Conservation (phyloP, 2,888 invertebrate genomes). For the Nematopogon swammerdamellus region DNA sequence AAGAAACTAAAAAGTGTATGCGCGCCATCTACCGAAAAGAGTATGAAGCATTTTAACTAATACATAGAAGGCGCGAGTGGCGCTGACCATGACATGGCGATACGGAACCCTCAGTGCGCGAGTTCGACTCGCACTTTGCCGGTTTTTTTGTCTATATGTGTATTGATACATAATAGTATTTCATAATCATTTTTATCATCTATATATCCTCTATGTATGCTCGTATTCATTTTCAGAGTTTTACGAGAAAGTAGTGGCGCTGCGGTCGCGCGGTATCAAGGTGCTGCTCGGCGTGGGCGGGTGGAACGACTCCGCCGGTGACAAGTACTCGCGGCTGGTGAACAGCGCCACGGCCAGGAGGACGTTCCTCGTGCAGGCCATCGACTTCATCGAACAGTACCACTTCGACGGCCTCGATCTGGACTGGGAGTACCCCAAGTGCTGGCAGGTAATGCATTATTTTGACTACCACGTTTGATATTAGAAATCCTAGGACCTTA, state of each 20-base stretch:
- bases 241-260: constrained; percentile 78
- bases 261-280: constrained; percentile 71
- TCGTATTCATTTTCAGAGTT: constrained; percentile 57
- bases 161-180: too few relatives aligned
- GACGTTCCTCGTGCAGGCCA: constrained; percentile 70
- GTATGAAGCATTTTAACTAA: too few relatives aligned
- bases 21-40: too few relatives aligned
- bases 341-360: constrained; percentile 68
- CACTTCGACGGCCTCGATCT: constrained; percentile 89
- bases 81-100: neutral
- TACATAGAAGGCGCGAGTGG: too few relatives aligned
- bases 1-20: too few relatives aligned
- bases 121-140: too few relatives aligned
- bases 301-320: constrained; percentile 92
- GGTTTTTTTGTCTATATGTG: too few relatives aligned
- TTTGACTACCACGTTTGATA: too few relatives aligned
- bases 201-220: neutral
- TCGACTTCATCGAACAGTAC: constrained; percentile 74
- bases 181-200: neutral
- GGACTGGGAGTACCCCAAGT: constrained; percentile 93
- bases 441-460: constrained; percentile 68
- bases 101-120: too few relatives aligned
- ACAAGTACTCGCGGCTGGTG: constrained; percentile 82
- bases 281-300: constrained; percentile 88
- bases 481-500: too few relatives aligned